These are phyloP conservation scores for Phycodurus eques DNA, from an alignment of 2,113 vertebrate species.

Conservation along the genomic window DNA sequence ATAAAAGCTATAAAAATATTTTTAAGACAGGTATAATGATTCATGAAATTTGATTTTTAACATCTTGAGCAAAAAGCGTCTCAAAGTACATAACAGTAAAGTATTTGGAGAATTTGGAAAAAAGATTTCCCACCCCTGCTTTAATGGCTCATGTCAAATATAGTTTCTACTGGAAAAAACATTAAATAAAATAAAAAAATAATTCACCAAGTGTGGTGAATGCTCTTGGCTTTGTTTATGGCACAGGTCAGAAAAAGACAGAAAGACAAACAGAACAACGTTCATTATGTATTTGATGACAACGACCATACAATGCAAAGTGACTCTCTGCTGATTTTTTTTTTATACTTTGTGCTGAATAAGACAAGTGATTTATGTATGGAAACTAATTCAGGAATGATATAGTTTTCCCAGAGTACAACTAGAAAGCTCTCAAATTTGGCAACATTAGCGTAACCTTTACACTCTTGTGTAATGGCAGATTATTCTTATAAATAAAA, in stretches of 20 bases:
- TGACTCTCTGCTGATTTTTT: not conserved
- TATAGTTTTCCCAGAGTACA: constrained; percentile 29
- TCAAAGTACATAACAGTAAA: constrained; percentile 14
- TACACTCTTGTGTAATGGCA: constrained; percentile 35
- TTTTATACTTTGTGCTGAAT: constrained; percentile 12
- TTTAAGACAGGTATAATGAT: constrained; percentile 6
- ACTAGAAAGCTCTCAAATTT: constrained; percentile 42
- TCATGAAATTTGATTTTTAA: constrained; percentile 23
- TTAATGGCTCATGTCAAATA: constrained; percentile 27
- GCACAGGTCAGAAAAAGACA: constrained; percentile 26
- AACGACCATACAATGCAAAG: constrained; percentile 8
- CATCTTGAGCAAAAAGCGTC: constrained; percentile 31
- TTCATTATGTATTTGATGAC: not conserved
- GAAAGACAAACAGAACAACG: not conserved
- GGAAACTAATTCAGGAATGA: constrained; percentile 24
- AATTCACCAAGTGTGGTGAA: constrained; percentile 11
- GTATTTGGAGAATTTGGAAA: constrained; percentile 6
- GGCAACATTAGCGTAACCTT: constrained; percentile 50
- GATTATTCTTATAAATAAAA: constrained; percentile 56
- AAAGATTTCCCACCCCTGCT: constrained; percentile 14
- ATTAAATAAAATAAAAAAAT: constrained; percentile 5
- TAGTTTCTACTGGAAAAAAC: constrained; percentile 3
- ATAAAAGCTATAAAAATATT: constrained; percentile 22
- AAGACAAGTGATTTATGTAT: constrained; percentile 12
- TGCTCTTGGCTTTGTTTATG: constrained; percentile 34